phyloP scores from a whole-genome alignment of 1,140 invertebrate genomes.

The Calliopsis andreniformis region DNA sequence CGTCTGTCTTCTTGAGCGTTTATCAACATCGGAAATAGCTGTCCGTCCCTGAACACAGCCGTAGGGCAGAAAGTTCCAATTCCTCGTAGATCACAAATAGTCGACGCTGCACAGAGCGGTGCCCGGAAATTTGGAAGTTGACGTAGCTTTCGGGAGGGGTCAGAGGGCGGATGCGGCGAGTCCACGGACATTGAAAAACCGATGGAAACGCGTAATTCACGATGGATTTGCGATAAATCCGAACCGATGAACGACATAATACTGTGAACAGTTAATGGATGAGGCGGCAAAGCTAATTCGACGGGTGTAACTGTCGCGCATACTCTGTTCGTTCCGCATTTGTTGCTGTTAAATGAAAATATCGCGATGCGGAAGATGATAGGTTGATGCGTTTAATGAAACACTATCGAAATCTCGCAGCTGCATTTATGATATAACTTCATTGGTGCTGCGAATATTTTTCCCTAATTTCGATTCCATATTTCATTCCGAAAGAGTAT shows the following conservation, averaged over 20 bases:
- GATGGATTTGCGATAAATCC: constrained; percentile 45
- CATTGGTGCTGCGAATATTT: too few species aligned
- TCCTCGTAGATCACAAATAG: constrained; percentile 56
- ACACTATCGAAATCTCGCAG: too few species aligned
- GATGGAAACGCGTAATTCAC: constrained; percentile 42
- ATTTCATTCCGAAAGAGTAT: too few species aligned
- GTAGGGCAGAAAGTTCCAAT: constrained; percentile 45
- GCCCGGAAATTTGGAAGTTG: constrained; percentile 57
- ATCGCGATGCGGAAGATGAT: not conserved
- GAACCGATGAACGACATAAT: constrained; percentile 33
- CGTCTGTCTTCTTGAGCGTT: constrained; percentile 41
- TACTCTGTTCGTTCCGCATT: not conserved
- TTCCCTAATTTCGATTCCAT: too few species aligned
- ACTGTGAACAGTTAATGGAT: constrained; percentile 34
- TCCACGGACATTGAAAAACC: constrained; percentile 56
- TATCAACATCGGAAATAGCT: constrained; percentile 57
- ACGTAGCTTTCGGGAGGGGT: constrained; percentile 36
- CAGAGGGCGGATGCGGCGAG: not conserved
- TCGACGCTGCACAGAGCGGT: not conserved
- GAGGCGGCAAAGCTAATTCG: constrained; percentile 10
- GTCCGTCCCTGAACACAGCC: constrained; percentile 1
- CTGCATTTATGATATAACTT: too few species aligned
- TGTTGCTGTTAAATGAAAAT: constrained; percentile 22
- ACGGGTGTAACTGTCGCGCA: constrained; percentile 8
- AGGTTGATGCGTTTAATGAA: too few species aligned